Conservation (phyloP, 1,140 invertebrate genomes). For the Temnothorax nylanderi region DNA sequence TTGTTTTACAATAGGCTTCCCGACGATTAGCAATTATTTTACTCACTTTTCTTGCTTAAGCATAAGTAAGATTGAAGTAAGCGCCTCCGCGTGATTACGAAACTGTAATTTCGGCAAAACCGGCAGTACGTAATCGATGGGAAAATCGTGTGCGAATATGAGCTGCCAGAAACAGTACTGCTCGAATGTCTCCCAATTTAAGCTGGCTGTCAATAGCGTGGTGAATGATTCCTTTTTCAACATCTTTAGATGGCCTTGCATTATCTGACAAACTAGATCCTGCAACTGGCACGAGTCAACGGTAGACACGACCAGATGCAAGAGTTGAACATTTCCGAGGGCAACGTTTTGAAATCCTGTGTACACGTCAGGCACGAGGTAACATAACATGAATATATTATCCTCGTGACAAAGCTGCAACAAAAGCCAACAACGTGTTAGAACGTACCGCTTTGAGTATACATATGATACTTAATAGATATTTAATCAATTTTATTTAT, state of each 20-base stretch:
- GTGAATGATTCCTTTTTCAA: conserved; percentile 91
- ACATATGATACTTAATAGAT: background rate
- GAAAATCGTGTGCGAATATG: conserved; percentile 96
- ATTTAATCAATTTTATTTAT: background rate
- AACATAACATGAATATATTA: conserved; percentile 95
- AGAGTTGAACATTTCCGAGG: conserved; percentile 93
- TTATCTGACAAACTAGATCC: conserved; percentile 94
- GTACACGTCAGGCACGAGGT: conserved; percentile 96
- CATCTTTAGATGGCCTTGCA: conserved; percentile 95
- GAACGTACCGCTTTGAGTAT: background rate
- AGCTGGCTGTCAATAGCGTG: conserved; percentile 91
- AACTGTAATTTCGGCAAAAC: conserved; percentile 96
- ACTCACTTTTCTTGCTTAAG: conserved; percentile 95
- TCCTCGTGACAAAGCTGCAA: conserved; percentile 93
- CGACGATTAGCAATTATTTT: background rate
- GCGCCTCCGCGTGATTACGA: conserved; percentile 95
- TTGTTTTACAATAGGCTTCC: background rate
- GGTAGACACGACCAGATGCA: conserved; percentile 95
- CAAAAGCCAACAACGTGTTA: conserved; percentile 21
- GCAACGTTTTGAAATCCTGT: conserved; percentile 95
- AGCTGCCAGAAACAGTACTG: conserved; percentile 99
- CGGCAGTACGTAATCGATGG: conserved; percentile 95
- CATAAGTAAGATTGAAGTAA: conserved; percentile 95
- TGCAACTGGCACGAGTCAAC: conserved; percentile 96
- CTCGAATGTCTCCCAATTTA: conserved; percentile 98